Base-by-base conservation (phyloP, 2,797 vertebrate species). In the Graptemys geographica region DNA sequence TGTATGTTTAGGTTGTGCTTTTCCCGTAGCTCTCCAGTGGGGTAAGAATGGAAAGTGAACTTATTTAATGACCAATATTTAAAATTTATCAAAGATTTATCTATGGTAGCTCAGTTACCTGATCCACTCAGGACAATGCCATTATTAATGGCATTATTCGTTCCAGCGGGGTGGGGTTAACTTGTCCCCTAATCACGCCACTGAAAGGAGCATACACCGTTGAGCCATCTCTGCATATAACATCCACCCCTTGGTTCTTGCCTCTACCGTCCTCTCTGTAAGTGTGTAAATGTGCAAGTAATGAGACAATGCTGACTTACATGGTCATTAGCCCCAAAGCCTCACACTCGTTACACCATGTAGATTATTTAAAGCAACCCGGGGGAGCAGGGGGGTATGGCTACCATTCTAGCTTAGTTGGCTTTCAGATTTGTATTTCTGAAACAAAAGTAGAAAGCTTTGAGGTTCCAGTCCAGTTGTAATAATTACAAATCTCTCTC, bases 181-280 rank as follows among this genome's bases (percentile, higher is more conserved):
- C 97, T 85, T 98, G 98, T 31, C 98, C 98, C 0, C 94, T 78
- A 96, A 99, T 97, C 52, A 85, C 98, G 52, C 98, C 98, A 0
- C 97, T 98, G 94, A 99, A 99, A 7, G 98, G 98, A 25, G 98
- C 98, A 0, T 97, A 98, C 87, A 99, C 94, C 0, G 93, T 88
- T 0, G 98, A 95, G 28, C 98, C 98, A 0, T 98, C 98, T 0
- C 91, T 19, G 0, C 98, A 98, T 90, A 97, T 81, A 15, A 98
- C 89, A 0, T 98, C 98, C 92, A 98, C 98, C 0, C 98, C 98
- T 0, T 41, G 41, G 41, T 41, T 41, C 41, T 41, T 41, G 41
- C 41, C 41, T 41, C 41, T 41, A 41, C 41, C 41, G 4, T 41
- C 41, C 41, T 41, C 41, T 41, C 41, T 41, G 41, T 5, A 41